Evolutionary conservation across 2,888 invertebrate species (phyloP).

Genomic region (Drosophila nigricruria): DNA sequence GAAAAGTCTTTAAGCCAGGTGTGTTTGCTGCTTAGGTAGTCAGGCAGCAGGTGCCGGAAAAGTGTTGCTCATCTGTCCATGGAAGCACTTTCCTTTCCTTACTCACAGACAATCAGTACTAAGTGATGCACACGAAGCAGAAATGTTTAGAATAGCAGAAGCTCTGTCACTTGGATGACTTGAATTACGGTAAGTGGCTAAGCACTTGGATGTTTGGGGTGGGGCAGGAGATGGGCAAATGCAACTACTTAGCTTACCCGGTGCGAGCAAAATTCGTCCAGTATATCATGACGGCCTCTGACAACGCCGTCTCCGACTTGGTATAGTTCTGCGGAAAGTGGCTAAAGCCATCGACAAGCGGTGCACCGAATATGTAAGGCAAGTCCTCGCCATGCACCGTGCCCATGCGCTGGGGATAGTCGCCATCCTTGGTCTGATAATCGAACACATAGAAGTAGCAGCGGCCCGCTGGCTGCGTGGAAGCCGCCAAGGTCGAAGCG

Average conservation of each 20-base stretch:
- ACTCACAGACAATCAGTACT: slow-evolving; percentile 56
- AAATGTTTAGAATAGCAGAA: slow-evolving; percentile 29
- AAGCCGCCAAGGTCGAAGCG: slow-evolving; percentile 75
- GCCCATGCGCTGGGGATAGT: slow-evolving; percentile 96
- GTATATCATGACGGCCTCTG: slow-evolving; percentile 94
- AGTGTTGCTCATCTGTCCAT: slow-evolving; percentile 15
- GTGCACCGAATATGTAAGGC: slow-evolving; percentile 96
- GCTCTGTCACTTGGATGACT: slow-evolving; percentile 24
- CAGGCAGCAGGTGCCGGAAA: slow-evolving; percentile 47
- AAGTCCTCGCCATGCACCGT: slow-evolving; percentile 97
- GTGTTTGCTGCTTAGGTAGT: slow-evolving; percentile 14
- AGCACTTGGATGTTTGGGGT: neutral
- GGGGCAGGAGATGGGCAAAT: neutral
- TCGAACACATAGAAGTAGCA: slow-evolving; percentile 96
- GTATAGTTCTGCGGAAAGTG: slow-evolving; percentile 96
- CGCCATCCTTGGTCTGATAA: slow-evolving; percentile 95
- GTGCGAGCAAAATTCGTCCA: slow-evolving; percentile 95
- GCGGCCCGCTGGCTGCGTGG: slow-evolving; percentile 87
- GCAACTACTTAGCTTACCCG: slow-evolving; percentile 89
- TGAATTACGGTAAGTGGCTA: slow-evolving; percentile 51
- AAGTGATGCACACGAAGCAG: slow-evolving; percentile 56
- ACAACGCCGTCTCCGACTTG: slow-evolving; percentile 92
- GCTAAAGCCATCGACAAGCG: slow-evolving; percentile 91
- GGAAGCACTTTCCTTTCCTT: slow-evolving; percentile 25
- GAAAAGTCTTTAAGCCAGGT: slow-evolving; percentile 16